Percentiles rank a stretch among this genome's conserved stretches.
phyloP scores from a whole-genome alignment of 2,113 vertebrate species.

The Otus sunia region DNA sequence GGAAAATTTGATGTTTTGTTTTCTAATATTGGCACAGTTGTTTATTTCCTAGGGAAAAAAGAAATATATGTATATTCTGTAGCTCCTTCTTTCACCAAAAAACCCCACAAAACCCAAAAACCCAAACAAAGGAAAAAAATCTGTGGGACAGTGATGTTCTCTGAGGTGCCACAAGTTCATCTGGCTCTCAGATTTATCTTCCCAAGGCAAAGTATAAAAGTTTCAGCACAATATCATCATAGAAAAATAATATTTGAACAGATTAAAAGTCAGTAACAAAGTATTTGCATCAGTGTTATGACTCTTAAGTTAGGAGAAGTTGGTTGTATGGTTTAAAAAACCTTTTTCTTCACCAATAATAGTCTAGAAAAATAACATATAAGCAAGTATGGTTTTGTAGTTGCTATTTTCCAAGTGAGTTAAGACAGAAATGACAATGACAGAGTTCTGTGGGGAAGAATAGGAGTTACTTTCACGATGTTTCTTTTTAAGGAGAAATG shows the following conservation, averaged over 20 bases:
- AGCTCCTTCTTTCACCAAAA: neutral
- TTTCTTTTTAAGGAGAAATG: neutral
- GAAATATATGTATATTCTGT: neutral
- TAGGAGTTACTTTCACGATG: neutral
- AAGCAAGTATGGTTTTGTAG: neutral
- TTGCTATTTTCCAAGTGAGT: neutral
- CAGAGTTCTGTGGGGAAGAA: neutral
- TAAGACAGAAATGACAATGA: neutral
- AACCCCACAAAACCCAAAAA: too few species aligned
- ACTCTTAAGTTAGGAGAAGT: neutral
- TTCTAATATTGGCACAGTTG: neutral
- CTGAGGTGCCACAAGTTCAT: neutral
- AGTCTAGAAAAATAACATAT: neutral
- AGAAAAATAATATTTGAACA: neutral
- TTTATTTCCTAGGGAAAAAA: neutral
- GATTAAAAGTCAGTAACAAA: neutral
- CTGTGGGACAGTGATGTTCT: neutral
- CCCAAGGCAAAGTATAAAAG: neutral
- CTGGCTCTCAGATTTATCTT: neutral
- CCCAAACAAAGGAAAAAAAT: neutral
- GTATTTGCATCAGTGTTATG: neutral
- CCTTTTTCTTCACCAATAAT: neutral
- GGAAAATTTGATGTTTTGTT: neutral
- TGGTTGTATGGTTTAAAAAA: neutral
- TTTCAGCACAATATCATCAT: neutral